Conservation (phyloP, 2,797 vertebrate genomes). For the Scleropages formosus region DNA sequence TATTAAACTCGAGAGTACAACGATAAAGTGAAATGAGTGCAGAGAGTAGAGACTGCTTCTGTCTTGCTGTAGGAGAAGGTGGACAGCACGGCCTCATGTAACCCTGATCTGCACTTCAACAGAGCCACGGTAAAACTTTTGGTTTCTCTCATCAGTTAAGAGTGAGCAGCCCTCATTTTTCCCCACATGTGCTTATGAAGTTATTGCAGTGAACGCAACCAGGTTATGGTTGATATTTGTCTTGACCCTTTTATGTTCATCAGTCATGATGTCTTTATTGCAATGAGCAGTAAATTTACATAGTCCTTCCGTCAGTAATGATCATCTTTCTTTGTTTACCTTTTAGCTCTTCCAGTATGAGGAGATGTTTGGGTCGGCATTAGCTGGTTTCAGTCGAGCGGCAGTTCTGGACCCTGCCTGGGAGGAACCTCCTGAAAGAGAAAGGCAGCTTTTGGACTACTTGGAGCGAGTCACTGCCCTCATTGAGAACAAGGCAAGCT, state of each 20-base stretch:
- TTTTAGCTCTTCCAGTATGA: conserved; percentile 82
- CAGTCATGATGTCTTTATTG: background rate
- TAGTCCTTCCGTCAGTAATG: background rate
- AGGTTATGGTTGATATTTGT: background rate
- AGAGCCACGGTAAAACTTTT: conserved; percentile 61
- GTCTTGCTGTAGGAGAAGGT: conserved; percentile 72
- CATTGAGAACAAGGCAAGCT: conserved; percentile 76
- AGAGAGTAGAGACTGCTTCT: background rate
- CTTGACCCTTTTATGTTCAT: background rate
- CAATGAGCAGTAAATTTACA: background rate
- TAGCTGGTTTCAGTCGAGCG: conserved; percentile 78
- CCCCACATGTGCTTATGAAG: background rate
- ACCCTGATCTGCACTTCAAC: conserved; percentile 87
- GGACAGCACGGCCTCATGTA: conserved; percentile 76
- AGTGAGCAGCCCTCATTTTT: background rate
- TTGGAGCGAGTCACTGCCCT: conserved; percentile 74
- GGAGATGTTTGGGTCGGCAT: conserved; percentile 81
- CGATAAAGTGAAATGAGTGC: background rate
- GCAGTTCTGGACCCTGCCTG: conserved; percentile 77
- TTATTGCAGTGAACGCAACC: background rate
- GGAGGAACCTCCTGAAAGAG: conserved; percentile 72
- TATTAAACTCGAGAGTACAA: too few relatives aligned
- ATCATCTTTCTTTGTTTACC: background rate
- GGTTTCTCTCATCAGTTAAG: background rate
- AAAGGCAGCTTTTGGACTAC: conserved; percentile 79